Base-by-base conservation (phyloP, 2,113 vertebrate genomes). In the Bubo bubo region DNA sequence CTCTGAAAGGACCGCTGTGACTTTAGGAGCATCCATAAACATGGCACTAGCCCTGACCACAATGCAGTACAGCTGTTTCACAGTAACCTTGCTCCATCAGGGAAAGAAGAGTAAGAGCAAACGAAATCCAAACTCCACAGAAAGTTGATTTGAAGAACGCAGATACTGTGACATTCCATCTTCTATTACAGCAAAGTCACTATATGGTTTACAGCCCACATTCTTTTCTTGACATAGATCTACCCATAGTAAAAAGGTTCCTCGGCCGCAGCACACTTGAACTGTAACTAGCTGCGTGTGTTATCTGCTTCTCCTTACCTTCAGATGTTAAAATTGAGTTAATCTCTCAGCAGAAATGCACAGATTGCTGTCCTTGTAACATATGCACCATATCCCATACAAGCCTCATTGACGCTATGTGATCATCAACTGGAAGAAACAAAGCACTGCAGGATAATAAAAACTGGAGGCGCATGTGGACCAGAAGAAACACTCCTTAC, bases 321-420 rank as follows among this genome's bases (percentile, higher is more conserved):
- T 60, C n/a, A 62, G 32, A 22, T 22, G 41, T 58, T 52, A 88
- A 82, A 62, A n/a, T 2, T 16, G 16, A 90, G 27, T 50, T 39
- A 15, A 27, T 20, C 21, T 70, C 41, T 41, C 72, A 72, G n/a
- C 50, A 88, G 72, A 80, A 83, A 71, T 3, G 75, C 59, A 72
- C 0, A 3, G 62, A 50, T 18, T 63, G 55, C 37, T 77, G 52
- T 62, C 79, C 67, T 24, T 18, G 45, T 15, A n/a, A 37, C 28
- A 45, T 0, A 23, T 6, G 41, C 50, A 23, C 17, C 8, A 28
- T 8, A 19, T 13, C 45, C 73, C 80, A 64, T 1, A 19, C 30
- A n/a, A n/a, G 22, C 26, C 60, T 50, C 0, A 0, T 7, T 12
- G n/a, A 21, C 9, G 14, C 23, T 35, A n/a, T 0, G 0, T 26